Evolutionary conservation across 2,113 vertebrate genomes (phyloP), one percentile per base, ranked within the genome.

Genomic region (Ceyx melanurus): DNA sequence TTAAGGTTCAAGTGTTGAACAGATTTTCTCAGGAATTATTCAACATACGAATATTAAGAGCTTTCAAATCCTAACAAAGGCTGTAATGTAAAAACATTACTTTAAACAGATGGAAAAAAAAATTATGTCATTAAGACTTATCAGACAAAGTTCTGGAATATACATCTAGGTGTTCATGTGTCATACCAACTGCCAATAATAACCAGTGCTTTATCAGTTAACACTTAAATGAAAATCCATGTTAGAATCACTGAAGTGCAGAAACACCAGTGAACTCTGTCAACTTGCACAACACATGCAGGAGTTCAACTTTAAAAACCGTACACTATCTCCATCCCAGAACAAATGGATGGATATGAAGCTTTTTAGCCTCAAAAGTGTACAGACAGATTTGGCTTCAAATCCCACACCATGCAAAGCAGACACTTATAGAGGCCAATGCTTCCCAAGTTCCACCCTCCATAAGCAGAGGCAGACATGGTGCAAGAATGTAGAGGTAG

Each of bases 11-110:
- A 96, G 93, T 84, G 92, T 74, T 92, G 93, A 96, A 96, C 94
- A 96, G 93, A 96, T 96, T 96, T 96, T 93, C 94, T 96, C 93
- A 94, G 88, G 88, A 94, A 96, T 96, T 96, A 94, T 93, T 96
- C 96, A 95, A 88, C 94, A 92, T 83, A 96, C 84, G 93, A 95
- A 96, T 96, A 96, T 96, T 96, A 96, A 96, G 93, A 96, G 95
- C 94, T 96, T 93, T 86, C 91, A 94, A 92, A 75, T 88, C 40
- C 86, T 91, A 96, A 95, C 90, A 95, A 95, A 97, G 57, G 40
- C 70, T 82, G 83, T 45, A 92, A 95, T 57, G 65, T 92, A 88
- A 96, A 96, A 96, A 96, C 31, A 94, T 86, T 92, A 68, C 77
- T 96, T 93, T 33, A 95, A 95, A 78, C 93, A 94, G 93, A 96